Evolutionary conservation across 2,797 vertebrate genomes (phyloP).

Genomic region (Bradypodion ventrale): DNA sequence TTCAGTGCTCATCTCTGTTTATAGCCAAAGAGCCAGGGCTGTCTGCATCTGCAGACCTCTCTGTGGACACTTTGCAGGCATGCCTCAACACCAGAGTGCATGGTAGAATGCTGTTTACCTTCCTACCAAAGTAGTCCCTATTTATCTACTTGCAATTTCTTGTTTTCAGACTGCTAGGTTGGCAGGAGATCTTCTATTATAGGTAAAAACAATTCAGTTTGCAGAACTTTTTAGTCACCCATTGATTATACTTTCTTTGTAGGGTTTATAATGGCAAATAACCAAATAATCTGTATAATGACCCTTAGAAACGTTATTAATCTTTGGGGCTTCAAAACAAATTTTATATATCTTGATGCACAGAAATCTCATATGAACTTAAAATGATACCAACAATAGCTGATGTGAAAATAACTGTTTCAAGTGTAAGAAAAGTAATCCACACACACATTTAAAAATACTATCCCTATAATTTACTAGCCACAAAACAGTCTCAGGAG

Average conservation of each 20-base stretch:
- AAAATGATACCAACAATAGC: not conserved
- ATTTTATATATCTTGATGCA: not conserved
- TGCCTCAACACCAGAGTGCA: too few relatives aligned
- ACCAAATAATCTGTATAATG: not conserved
- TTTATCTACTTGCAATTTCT: too few relatives aligned
- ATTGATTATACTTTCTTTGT: not conserved
- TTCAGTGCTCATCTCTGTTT: too few relatives aligned
- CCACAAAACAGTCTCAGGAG: not conserved
- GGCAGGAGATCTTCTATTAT: not conserved
- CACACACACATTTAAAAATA: not conserved
- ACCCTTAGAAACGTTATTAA: not conserved
- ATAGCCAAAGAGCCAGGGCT: too few relatives aligned
- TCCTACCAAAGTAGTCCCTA: too few relatives aligned
- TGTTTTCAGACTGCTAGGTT: too few relatives aligned
- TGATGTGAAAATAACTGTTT: not conserved
- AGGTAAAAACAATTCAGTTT: not conserved
- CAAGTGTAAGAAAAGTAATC: not conserved
- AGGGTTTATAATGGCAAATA: not conserved
- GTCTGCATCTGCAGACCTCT: too few relatives aligned
- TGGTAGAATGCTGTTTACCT: too few relatives aligned
- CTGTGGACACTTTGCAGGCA: too few relatives aligned
- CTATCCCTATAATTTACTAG: not conserved
- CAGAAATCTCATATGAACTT: not conserved
- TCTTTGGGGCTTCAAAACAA: not conserved
- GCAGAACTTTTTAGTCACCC: not conserved